phyloP scores from a whole-genome alignment of 2,113 vertebrate species.

The Chroicocephalus ridibundus region DNA sequence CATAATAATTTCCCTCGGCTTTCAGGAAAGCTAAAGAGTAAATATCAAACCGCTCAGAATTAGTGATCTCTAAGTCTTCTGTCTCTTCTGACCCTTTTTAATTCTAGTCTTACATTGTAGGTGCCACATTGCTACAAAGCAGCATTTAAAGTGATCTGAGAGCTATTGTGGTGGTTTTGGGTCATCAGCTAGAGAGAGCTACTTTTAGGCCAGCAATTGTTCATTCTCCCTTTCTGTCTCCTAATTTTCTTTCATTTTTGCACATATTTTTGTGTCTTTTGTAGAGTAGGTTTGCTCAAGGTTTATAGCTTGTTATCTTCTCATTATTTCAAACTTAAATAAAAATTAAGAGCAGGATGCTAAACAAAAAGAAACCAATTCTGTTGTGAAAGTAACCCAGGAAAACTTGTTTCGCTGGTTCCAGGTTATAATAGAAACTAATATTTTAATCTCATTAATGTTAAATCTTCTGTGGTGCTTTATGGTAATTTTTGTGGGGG shows the following conservation, averaged over 20 bases:
- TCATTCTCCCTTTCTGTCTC: slow-evolving; percentile 26
- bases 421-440: background rate
- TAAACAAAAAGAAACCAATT: background rate
- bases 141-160: slow-evolving; percentile 75
- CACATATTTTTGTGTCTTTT: slow-evolving; percentile 34
- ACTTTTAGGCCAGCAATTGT: slow-evolving; percentile 65
- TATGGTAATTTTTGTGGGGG: background rate
- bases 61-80: slow-evolving; percentile 70
- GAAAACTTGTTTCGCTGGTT: slow-evolving; percentile 6
- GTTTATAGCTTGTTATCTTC: background rate
- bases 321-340: slow-evolving; percentile 31
- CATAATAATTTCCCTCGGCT: slow-evolving; percentile 78
- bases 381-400: slow-evolving; percentile 28
- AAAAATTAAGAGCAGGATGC: background rate
- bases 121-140: slow-evolving; percentile 72
- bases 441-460: slow-evolving; percentile 18
- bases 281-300: slow-evolving; percentile 19
- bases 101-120: slow-evolving; percentile 66
- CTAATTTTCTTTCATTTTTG: slow-evolving; percentile 46
- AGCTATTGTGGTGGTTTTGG: slow-evolving; percentile 53
- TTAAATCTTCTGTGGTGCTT: background rate
- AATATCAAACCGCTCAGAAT: slow-evolving; percentile 75
- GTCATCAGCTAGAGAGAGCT: slow-evolving; percentile 63
- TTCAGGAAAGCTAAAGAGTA: slow-evolving; percentile 73
- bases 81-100: slow-evolving; percentile 69